Evolutionary conservation across 1,140 invertebrate species (phyloP), one percentile per base, ranked within the genome.

Genomic region (Pissodes strobi): DNA sequence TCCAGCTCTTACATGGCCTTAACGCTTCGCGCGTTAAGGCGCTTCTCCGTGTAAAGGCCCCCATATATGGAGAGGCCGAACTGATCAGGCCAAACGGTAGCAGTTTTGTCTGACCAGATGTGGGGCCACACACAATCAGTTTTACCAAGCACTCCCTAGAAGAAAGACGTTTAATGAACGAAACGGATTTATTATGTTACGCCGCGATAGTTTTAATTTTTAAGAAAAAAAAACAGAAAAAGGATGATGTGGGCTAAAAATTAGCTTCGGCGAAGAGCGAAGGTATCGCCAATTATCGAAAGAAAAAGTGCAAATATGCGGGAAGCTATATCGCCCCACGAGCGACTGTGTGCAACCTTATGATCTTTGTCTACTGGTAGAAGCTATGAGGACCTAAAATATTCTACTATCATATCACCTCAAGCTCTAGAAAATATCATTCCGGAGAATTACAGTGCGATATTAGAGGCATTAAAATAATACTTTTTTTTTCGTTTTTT

Each of bases 21-120:
- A n/a, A n/a, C n/a, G n/a, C n/a, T n/a, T n/a, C n/a, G n/a, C n/a
- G n/a, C n/a, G n/a, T n/a, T n/a, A n/a, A n/a, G n/a, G n/a, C n/a
- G n/a, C n/a, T n/a, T n/a, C n/a, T n/a, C n/a, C n/a, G n/a, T n/a
- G n/a, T n/a, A 41, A 41, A 17, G 39, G 10, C 39, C 39, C 39
- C 39, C 39, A 41, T 41, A 41, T 13, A 41, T 41, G 39, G 39
- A 41, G 39, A 41, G 39, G 39, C 15, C 39, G 39, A 41, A 41
- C 6, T 41, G 39, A 41, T 41, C 39, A 41, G 39, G 39, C 15
- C 15, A 41, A 41, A 12, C 15, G 6, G 39, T 8, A n/a, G 5
- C 39, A 41, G 39, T 41, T 41, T 13, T 12, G 39, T 13, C 39
- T 41, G 39, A 41, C 39, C 39, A 13, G 39, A 41, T 41, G 39